phyloP scores from a whole-genome alignment of 2,797 vertebrate species.

The Aplochiton taeniatus region DNA sequence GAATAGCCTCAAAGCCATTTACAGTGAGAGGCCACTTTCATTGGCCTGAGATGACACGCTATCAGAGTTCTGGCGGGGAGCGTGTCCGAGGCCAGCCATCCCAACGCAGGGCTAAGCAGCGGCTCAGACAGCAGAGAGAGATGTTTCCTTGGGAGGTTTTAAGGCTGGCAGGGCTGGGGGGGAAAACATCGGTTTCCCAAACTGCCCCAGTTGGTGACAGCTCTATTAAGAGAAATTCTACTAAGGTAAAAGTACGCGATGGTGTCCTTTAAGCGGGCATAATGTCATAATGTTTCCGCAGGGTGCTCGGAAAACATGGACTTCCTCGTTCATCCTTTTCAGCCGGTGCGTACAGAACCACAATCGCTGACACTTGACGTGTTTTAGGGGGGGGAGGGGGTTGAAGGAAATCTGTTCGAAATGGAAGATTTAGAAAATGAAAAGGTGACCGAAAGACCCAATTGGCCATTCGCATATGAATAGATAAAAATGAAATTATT shows the following conservation, averaged over 20 bases:
- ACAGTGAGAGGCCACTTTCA: constrained; percentile 16
- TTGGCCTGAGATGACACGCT: constrained; percentile 34
- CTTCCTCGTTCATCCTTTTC: too few relatives aligned
- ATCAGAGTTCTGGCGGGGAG: constrained; percentile 46
- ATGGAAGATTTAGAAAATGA: too few relatives aligned
- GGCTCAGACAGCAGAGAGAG: constrained; percentile 26
- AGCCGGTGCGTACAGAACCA: too few relatives aligned
- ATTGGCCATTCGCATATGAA: too few relatives aligned
- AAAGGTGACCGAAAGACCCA: too few relatives aligned
- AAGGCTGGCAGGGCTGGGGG: constrained; percentile 28
- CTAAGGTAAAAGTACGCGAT: constrained; percentile 4
- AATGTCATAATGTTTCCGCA: not conserved
- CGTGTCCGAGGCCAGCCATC: constrained; percentile 34
- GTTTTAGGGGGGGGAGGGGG: too few relatives aligned
- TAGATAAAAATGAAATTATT: too few relatives aligned
- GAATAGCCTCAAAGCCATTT: constrained; percentile 45
- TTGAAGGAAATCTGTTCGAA: too few relatives aligned
- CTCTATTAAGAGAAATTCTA: constrained; percentile 51
- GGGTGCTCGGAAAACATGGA: too few relatives aligned
- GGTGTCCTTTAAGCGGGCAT: not conserved
- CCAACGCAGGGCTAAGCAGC: constrained; percentile 43
- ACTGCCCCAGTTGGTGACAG: constrained; percentile 37
- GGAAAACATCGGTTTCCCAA: constrained; percentile 46
- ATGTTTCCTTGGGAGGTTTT: constrained; percentile 25
- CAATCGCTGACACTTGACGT: too few relatives aligned